Base-by-base conservation (phyloP, 2,888 invertebrate genomes). In the Synanthedon andrenaeformis region DNA sequence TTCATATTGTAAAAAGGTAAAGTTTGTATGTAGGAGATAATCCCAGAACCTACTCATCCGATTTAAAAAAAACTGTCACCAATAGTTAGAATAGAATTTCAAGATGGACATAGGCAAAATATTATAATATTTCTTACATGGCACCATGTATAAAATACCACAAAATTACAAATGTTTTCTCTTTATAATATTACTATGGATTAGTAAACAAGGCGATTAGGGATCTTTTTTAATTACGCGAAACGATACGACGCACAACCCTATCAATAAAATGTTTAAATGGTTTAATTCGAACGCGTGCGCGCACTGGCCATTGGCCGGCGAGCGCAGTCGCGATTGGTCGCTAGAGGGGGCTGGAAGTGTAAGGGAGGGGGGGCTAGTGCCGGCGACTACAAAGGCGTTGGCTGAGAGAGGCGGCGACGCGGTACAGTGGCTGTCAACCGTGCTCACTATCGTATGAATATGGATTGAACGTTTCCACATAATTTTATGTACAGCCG, bases 361-460 rank as follows among this genome's bases (percentile, higher is more conserved):
- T 35, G 35, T 35, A 6, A 6, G 35, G 59, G 62, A 61, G 59
- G 58, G 58, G 59, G 64, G 65, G 49, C 50, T 41, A 65, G 61
- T 62, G 66, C 70, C 79, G 80, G 78, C 72, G 67, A 68, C 61
- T 75, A 75, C 82, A 84, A 83, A 82, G 82, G 61, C 62, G 35
- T 35, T 52, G 58, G 61, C 70, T 77, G 80, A 83, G 80, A 83
- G 82, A 83, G 82, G 83, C 82, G 84, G 77, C 70, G 69, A 64
- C 72, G 35, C 67, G 70, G 62, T 55, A 68, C 67, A 61, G 72
- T 69, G 74, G 72, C 76, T 81, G 82, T 78, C 82, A 82, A 72
- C 70, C 62, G 35, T 51, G 51, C 17, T 51, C 51, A 35, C 13
- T 19, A 14, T 14, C 13, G 66, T 79, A 80, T 82, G 82, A 82